Base-by-base conservation (phyloP, 2,888 invertebrate genomes). In the Rhagophthalmus giganteus region DNA sequence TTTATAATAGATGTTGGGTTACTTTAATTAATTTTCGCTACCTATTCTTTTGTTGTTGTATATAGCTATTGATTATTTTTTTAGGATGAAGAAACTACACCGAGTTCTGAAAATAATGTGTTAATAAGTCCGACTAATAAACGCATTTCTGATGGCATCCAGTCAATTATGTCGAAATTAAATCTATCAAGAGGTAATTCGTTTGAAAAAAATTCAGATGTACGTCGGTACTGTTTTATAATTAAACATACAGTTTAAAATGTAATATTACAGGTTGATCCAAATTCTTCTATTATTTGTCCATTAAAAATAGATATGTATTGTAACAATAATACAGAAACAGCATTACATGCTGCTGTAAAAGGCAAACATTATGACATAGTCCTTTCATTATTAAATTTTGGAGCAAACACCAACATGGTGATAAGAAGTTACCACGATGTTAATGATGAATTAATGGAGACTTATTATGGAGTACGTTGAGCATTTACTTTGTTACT, bases 61-160 rank as follows among this genome's bases (percentile, higher is more conserved):
- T n/a, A n/a, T 2, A 15, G 5, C 2, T 10, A 24, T 20, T 32
- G 2, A 20, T 32, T 31, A 12, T 10, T 5, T 10, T n/a, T n/a
- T 12, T 72, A 78, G 67, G 76, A 78, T 20, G 75, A 76, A 4
- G 77, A 76, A 28, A 52, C 67, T 1, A 69, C 71, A 3, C 70
- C 73, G 2, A 65, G 66, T 55, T 65, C 67, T 12, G 70, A 70
- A 59, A 63, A 48, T 40, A 63, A 57, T 41, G 37, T 57, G 1
- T 34, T 70, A 25, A 58, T 78, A 13, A 82, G 81, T 61, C 85
- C 84, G 59, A 84, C 78, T 1, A 83, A 86, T 33, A 81, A 85
- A 57, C 81, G 90, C 54, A 88, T 94, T 60, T 92, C 93, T 0
- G 86, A 88, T 64, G 92, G 93, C 0, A 93, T 94, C 55, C 92